A percentile compares a stretch with the other conserved stretches of the same genome.
Conservation (phyloP, 2,797 vertebrate species). For the Clamator glandarius region DNA sequence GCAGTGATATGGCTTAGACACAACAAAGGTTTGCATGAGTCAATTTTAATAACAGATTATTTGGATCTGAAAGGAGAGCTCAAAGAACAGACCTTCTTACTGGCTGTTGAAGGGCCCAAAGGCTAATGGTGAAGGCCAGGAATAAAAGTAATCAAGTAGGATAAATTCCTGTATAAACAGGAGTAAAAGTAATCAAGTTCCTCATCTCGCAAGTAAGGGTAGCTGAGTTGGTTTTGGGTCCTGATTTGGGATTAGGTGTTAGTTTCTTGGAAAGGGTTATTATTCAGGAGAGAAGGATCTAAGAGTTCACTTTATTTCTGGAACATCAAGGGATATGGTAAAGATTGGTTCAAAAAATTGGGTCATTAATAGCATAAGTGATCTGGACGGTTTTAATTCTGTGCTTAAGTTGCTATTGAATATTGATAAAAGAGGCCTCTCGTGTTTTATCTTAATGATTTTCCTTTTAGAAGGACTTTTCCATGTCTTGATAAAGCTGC, state of each 20-base stretch:
- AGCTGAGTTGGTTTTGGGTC: not conserved
- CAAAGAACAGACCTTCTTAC: not conserved
- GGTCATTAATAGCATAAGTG: not conserved
- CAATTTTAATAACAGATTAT: not conserved
- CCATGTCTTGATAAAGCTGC: not conserved
- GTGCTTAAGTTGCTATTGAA: not conserved
- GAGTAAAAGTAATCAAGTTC: not conserved
- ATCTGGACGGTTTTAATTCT: not conserved
- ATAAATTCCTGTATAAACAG: no score
- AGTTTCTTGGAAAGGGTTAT: not conserved
- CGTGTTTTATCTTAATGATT: not conserved
- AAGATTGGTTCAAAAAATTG: not conserved
- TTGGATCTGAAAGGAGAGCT: not conserved
- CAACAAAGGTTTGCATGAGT: not conserved
- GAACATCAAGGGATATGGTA: not conserved
- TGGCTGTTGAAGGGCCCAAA: not conserved
- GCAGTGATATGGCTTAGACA: not conserved
- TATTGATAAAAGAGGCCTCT: not conserved
- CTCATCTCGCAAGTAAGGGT: not conserved
- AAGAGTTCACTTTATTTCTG: not conserved
- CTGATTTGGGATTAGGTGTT: not conserved
- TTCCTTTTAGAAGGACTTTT: not conserved
- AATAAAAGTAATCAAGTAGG: not conserved
- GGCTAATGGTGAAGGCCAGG: not conserved
- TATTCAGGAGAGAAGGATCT: not conserved